Evolutionary conservation across 2,113 vertebrate genomes (phyloP).

Genomic region (Strix aluco): DNA sequence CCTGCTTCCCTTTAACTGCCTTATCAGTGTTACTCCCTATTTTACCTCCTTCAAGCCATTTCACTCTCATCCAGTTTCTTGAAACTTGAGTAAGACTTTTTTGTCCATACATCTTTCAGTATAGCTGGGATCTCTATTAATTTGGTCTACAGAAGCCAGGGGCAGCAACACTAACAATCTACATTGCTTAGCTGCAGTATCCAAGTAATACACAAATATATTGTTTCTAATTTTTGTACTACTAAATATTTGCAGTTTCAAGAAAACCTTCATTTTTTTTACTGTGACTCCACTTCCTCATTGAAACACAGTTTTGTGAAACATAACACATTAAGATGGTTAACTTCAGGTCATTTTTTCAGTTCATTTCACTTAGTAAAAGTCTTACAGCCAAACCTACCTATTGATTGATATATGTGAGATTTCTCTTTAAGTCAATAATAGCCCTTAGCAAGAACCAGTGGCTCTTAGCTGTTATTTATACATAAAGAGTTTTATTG

Average conservation of each 20-base stretch:
- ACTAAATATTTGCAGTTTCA: not conserved
- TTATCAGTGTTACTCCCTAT: no score
- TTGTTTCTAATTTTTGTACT: not conserved
- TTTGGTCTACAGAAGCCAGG: not conserved
- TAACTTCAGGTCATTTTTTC: not conserved
- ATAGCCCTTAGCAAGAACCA: not conserved
- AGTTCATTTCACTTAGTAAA: not conserved
- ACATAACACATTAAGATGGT: not conserved
- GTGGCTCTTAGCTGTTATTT: conserved; percentile 9
- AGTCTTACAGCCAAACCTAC: not conserved
- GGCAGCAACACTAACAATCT: not conserved
- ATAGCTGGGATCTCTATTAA: fast-evolving
- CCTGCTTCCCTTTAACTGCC: not conserved
- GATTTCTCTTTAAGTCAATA: conserved; percentile 2
- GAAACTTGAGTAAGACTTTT: fast-evolving
- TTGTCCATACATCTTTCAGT: not conserved
- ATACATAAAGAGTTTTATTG: conserved; percentile 5
- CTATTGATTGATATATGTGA: not conserved
- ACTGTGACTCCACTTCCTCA: not conserved
- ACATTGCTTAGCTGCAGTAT: fast-evolving
- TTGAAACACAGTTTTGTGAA: not conserved
- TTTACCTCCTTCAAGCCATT: not conserved
- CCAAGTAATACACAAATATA: not conserved
- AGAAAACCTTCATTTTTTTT: not conserved
- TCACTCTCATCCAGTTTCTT: not conserved